phyloP scores from a whole-genome alignment of 2,797 vertebrate genomes.

The Cephalopachus bancanus region DNA sequence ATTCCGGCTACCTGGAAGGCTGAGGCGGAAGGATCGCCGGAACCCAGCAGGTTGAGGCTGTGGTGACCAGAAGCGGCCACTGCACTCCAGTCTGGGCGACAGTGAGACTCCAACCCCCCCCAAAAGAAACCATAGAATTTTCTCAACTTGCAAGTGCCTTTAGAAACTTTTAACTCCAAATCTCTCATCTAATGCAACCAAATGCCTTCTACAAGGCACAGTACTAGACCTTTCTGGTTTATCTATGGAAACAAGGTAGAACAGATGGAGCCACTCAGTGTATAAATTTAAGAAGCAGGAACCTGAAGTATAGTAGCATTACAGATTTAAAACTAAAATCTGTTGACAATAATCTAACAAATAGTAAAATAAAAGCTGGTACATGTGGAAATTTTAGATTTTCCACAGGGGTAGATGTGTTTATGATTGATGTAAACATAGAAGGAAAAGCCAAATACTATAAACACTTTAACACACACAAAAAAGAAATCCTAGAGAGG shows the following conservation, averaged over 20 bases:
- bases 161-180: constrained; percentile 8
- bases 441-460: not conserved
- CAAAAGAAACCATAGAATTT: constrained; percentile 41
- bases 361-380: not conserved
- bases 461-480: not conserved
- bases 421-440: constrained; percentile 39
- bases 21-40: too few species aligned
- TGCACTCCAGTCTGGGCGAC: too few species aligned
- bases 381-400: not conserved
- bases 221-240: not conserved
- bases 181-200: not conserved
- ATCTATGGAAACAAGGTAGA: constrained; percentile 37
- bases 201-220: constrained; percentile 22
- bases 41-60: too few species aligned
- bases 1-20: too few species aligned
- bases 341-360: not conserved
- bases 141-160: not conserved
- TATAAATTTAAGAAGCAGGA: constrained; percentile 9
- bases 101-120: too few species aligned
- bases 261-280: not conserved
- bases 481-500: constrained; percentile 30
- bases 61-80: too few species aligned
- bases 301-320: not conserved
- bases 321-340: constrained; percentile 16
- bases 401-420: constrained; percentile 25